These are phyloP conservation scores for Apis dorsata DNA, from an alignment of 1,140 invertebrate genomes.

Conservation along the genomic window DNA sequence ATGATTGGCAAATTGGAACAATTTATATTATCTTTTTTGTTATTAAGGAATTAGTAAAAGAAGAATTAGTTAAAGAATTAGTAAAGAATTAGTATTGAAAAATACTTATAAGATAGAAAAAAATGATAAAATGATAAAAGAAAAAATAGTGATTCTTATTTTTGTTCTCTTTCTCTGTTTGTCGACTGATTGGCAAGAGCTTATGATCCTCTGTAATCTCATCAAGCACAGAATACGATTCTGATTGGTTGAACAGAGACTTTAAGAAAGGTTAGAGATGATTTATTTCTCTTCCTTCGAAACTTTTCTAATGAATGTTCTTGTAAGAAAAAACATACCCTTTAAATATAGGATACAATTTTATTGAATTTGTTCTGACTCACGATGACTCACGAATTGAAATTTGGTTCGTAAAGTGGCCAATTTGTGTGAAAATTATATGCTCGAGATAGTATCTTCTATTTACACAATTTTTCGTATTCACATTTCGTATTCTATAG, in stretches of 20 bases:
- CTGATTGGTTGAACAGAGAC: neutral
- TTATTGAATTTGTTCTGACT: neutral
- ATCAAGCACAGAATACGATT: neutral
- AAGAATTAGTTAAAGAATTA: too few relatives aligned
- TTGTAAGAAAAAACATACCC: neutral
- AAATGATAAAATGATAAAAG: too few relatives aligned
- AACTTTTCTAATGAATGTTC: neutral
- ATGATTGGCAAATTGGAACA: too few relatives aligned
- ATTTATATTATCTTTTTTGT: too few relatives aligned
- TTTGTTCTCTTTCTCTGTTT: too few relatives aligned
- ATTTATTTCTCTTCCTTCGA: neutral
- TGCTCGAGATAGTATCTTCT: neutral
- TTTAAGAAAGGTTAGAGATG: neutral
- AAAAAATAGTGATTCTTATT: too few relatives aligned
- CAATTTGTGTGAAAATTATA: neutral
- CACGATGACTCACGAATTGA: neutral
- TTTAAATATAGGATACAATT: neutral
- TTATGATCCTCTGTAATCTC: constrained; percentile 14
- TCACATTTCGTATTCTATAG: neutral
- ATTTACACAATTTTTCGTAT: neutral
- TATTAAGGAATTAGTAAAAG: too few relatives aligned
- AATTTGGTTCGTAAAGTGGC: neutral
- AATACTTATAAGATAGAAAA: too few relatives aligned
- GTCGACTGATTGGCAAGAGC: neutral
- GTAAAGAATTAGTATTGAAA: too few relatives aligned